phyloP scores from a whole-genome alignment of 2,113 vertebrate genomes.

The Entelurus aequoreus region DNA sequence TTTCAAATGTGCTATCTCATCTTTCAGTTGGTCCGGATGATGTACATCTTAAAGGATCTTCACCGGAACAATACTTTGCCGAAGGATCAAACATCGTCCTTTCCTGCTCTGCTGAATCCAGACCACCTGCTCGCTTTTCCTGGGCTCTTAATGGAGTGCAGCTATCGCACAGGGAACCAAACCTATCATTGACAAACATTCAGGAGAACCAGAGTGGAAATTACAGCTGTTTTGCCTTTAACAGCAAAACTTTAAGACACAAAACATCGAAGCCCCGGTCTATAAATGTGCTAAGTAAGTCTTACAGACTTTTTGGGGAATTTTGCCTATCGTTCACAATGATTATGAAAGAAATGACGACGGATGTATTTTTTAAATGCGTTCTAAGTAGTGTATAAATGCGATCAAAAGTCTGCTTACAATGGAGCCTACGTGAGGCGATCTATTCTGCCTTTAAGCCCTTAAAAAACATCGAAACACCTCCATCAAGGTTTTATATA shows the following conservation, averaged over 20 bases:
- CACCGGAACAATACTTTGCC: neutral
- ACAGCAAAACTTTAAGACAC: conserved; percentile 40
- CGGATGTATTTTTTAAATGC: too few relatives aligned
- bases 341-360: too few relatives aligned
- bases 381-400: too few relatives aligned
- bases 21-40: conserved; percentile 1
- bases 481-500: too few relatives aligned
- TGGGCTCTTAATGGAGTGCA: conserved; percentile 43
- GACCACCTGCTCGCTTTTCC: conserved; percentile 31
- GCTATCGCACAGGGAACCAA: conserved; percentile 14
- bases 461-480: too few relatives aligned
- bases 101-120: conserved; percentile 49
- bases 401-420: too few relatives aligned
- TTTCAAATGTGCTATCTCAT: neutral
- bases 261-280: conserved; percentile 22
- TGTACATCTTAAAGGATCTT: neutral
- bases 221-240: conserved; percentile 57
- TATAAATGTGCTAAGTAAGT: conserved; percentile 44
- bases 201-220: conserved; percentile 40
- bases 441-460: too few relatives aligned
- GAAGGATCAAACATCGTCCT: conserved; percentile 36
- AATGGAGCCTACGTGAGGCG: too few relatives aligned
- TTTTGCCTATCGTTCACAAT: too few relatives aligned
- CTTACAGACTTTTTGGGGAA: too few relatives aligned
- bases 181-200: conserved; percentile 38